phyloP scores from a whole-genome alignment of 2,797 vertebrate genomes.

The Artibeus lituratus region DNA sequence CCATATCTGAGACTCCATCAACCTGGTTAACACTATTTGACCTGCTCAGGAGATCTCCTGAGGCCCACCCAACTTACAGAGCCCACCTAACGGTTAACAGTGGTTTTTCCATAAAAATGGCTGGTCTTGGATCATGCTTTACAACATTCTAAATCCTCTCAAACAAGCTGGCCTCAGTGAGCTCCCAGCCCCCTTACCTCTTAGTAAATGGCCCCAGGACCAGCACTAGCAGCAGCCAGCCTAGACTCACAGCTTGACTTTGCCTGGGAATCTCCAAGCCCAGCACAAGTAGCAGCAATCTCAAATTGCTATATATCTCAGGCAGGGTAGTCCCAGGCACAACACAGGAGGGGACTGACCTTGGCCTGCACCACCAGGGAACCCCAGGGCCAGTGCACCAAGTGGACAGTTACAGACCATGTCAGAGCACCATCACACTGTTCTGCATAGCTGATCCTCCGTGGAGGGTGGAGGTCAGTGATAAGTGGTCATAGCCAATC shows the following conservation, averaged over 20 bases:
- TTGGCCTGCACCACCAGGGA: not conserved
- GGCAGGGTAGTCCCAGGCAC: not conserved
- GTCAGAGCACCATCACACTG: not conserved
- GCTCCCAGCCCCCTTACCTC: no score
- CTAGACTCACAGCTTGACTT: not conserved
- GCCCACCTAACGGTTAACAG: no score
- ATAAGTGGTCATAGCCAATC: not conserved
- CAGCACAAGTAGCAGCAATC: not conserved
- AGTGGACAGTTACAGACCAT: not conserved
- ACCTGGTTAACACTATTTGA: no score
- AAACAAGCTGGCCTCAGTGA: not conserved
- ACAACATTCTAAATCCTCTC: not conserved
- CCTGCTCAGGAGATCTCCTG: no score
- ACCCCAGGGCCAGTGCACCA: not conserved
- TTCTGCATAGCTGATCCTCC: not conserved
- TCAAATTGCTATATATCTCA: not conserved
- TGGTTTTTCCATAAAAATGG: no score
- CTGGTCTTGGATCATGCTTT: not conserved
- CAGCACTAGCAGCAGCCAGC: not conserved
- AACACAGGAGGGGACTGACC: not conserved
- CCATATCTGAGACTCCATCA: no score
- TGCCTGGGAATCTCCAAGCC: not conserved
- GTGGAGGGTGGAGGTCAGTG: not conserved
- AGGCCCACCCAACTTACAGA: no score
- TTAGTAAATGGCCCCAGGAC: no score